Evolutionary conservation across 2,113 vertebrate genomes (phyloP).

Genomic region (Phyllostomus discolor): DNA sequence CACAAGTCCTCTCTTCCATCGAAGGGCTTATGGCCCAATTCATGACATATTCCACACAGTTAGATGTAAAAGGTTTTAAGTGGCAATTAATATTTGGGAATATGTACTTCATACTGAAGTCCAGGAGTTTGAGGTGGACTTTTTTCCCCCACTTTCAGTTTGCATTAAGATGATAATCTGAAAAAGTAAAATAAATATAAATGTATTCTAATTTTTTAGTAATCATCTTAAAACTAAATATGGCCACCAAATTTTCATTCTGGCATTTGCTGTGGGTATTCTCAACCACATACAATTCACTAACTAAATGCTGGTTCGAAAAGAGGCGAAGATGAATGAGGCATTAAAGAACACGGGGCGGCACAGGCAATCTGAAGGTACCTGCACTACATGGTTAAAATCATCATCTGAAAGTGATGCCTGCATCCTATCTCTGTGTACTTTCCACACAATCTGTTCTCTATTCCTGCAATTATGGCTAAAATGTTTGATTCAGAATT

Average conservation of each 20-base stretch:
- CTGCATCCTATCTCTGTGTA: background rate
- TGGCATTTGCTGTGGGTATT: background rate
- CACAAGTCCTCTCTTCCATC: background rate
- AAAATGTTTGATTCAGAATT: constrained; percentile 39
- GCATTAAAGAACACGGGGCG: background rate
- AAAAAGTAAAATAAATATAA: background rate
- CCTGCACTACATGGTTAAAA: background rate
- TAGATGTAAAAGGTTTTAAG: background rate
- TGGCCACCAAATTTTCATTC: background rate
- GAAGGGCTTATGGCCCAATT: background rate
- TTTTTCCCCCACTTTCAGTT: background rate
- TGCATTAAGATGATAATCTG: background rate
- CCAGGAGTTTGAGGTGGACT: background rate
- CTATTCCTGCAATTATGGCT: background rate
- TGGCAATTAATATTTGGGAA: background rate
- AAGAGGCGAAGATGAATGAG: background rate
- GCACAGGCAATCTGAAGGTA: background rate
- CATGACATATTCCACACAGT: background rate
- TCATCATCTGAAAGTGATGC: background rate
- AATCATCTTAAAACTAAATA: constrained; percentile 1
- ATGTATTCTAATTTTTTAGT: constrained; percentile 28
- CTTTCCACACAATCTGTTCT: background rate
- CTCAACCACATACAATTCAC: background rate
- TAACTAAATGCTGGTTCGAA: background rate
- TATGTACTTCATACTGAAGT: background rate